Conservation (phyloP, 2,797 vertebrate genomes). For the Euthynnus affinis region DNA sequence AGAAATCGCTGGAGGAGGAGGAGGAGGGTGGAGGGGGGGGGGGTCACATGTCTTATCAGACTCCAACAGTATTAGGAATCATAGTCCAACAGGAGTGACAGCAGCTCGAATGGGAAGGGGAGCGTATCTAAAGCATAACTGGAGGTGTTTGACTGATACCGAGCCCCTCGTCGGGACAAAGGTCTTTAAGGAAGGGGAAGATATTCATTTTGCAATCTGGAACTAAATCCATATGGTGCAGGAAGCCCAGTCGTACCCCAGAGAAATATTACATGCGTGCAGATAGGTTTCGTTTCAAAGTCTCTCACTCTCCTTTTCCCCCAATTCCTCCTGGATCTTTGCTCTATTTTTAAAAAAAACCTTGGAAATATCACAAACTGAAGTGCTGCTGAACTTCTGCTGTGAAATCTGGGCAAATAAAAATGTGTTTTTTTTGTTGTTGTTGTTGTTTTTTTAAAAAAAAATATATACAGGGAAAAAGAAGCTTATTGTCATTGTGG, state of each 20-base stretch:
- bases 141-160: not conserved
- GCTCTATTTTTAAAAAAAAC: slow-evolving; percentile 42
- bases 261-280: slow-evolving; percentile 26
- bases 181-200: slow-evolving; percentile 20
- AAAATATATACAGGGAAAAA: slow-evolving; percentile 24
- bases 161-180: too few species aligned
- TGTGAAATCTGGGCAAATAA: slow-evolving; percentile 36
- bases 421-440: slow-evolving; percentile 20
- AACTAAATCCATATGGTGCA: slow-evolving; percentile 27
- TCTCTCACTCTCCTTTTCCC: slow-evolving; percentile 9
- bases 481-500: slow-evolving; percentile 30
- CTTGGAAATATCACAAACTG: slow-evolving; percentile 43
- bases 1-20: not conserved
- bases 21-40: too few species aligned
- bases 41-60: slow-evolving; percentile 10
- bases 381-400: slow-evolving; percentile 39
- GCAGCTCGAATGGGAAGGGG: slow-evolving; percentile 13
- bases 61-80: slow-evolving; percentile 31
- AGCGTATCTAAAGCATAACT: slow-evolving; percentile 29
- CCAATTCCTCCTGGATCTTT: slow-evolving; percentile 31
- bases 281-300: slow-evolving; percentile 11
- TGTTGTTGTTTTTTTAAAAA: too few species aligned
- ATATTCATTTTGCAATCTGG: slow-evolving; percentile 19
- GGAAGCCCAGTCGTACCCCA: not conserved
- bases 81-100: slow-evolving; percentile 18